Conservation (phyloP, 1,140 invertebrate genomes). For the Helicoverpa zea region DNA sequence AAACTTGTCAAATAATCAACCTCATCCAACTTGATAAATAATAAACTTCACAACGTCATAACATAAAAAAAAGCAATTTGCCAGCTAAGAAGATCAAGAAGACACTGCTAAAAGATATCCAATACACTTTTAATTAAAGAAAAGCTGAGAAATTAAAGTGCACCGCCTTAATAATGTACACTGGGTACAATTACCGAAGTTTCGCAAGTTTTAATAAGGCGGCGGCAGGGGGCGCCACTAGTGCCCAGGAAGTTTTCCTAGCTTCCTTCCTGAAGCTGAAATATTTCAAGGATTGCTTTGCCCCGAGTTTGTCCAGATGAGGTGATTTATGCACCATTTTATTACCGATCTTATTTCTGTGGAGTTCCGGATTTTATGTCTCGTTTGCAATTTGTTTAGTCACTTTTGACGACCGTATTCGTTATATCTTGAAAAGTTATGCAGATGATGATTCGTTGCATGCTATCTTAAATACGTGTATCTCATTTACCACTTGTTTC, state of each 20-base stretch:
- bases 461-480: too few relatives aligned
- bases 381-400: too few relatives aligned
- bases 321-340: neutral
- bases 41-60: neutral
- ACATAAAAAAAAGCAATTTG: neutral
- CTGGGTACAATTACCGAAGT: constrained; percentile 42
- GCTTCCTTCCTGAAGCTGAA: constrained; percentile 47
- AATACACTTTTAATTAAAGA: constrained; percentile 48
- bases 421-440: too few relatives aligned
- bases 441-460: too few relatives aligned
- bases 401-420: too few relatives aligned
- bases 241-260: neutral
- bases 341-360: too few relatives aligned
- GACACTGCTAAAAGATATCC: constrained; percentile 35
- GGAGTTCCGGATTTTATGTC: too few relatives aligned
- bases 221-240: constrained; percentile 6
- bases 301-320: constrained; percentile 21
- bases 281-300: constrained; percentile 49
- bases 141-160: constrained; percentile 39
- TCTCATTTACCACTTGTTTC: too few relatives aligned
- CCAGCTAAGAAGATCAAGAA: neutral
- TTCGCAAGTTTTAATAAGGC: constrained; percentile 46
- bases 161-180: constrained; percentile 35
- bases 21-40: neutral
- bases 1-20: neutral